phyloP scores from a whole-genome alignment of 2,797 vertebrate species.

The Acanthopagrus latus region DNA sequence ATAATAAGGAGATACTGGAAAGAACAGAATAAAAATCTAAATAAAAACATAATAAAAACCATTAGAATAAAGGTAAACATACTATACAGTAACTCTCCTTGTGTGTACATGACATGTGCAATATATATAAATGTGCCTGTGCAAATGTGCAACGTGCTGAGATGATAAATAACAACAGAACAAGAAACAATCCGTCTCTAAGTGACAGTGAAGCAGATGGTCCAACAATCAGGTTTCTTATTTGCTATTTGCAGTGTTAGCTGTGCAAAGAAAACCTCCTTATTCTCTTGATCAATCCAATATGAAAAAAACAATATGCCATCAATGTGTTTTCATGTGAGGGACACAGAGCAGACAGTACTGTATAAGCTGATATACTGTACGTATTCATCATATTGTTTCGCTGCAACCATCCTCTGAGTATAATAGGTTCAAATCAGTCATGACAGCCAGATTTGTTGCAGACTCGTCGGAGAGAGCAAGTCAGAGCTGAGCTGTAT shows the following conservation, averaged over 20 bases:
- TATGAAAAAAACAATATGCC: neutral
- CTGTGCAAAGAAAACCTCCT: neutral
- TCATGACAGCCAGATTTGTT: neutral
- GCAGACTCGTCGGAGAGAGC: neutral
- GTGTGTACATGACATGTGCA: too few relatives aligned
- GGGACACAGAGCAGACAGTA: neutral
- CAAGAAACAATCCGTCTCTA: too few relatives aligned
- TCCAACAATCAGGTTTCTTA: neutral
- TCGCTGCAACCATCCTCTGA: neutral
- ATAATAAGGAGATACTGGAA: too few relatives aligned
- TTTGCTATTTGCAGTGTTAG: neutral
- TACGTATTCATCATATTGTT: too few relatives aligned
- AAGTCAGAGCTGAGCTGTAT: neutral
- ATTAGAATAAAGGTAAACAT: too few relatives aligned
- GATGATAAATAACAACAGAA: too few relatives aligned
- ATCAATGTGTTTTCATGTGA: neutral
- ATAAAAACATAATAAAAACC: too few relatives aligned
- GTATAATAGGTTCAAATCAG: neutral
- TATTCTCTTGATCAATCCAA: neutral
- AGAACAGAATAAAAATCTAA: too few relatives aligned
- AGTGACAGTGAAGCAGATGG: too few relatives aligned
- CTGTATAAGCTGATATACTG: neutral
- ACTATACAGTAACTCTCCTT: too few relatives aligned
- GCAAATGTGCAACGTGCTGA: too few relatives aligned
- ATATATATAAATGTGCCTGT: too few relatives aligned